A percentile compares a stretch with the other conserved stretches of the same genome.
Conservation (phyloP, 2,113 vertebrate genomes). For the Calonectris borealis region DNA sequence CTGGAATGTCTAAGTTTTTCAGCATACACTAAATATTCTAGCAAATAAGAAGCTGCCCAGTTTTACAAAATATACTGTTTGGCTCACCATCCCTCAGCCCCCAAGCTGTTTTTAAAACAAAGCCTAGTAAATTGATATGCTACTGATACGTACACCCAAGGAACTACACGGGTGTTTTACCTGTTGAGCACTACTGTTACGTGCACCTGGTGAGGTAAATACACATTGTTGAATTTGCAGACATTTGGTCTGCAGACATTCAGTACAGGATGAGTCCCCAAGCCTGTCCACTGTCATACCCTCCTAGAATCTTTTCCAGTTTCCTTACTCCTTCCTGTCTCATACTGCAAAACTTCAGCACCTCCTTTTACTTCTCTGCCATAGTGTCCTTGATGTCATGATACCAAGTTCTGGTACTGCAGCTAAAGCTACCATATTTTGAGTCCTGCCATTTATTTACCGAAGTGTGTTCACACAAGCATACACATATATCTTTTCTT, state of each 20-base stretch:
- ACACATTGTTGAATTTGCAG: background rate
- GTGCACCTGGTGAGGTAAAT: background rate
- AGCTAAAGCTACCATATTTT: background rate
- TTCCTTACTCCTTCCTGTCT: background rate
- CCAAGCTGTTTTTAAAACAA: background rate
- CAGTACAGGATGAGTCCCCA: background rate
- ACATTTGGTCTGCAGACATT: background rate
- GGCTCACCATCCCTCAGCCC: background rate
- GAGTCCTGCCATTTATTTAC: background rate
- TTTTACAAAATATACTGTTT: background rate
- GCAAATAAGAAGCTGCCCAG: background rate
- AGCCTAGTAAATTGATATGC: background rate
- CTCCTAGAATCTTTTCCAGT: background rate
- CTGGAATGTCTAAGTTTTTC: background rate
- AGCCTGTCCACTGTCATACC: background rate
- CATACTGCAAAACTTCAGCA: background rate
- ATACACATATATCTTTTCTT: background rate
- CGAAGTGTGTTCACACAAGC: background rate
- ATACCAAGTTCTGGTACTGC: background rate
- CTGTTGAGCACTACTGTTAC: background rate
- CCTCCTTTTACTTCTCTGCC: background rate
- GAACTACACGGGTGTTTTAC: rapidly evolving
- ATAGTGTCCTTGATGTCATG: background rate
- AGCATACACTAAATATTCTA: background rate
- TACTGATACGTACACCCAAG: rapidly evolving